Percentiles rank a stretch among this genome's conserved stretches.
These are phyloP conservation scores for Plemyria rubiginata DNA, from an alignment of 2,888 invertebrate genomes.

Conservation along the genomic window DNA sequence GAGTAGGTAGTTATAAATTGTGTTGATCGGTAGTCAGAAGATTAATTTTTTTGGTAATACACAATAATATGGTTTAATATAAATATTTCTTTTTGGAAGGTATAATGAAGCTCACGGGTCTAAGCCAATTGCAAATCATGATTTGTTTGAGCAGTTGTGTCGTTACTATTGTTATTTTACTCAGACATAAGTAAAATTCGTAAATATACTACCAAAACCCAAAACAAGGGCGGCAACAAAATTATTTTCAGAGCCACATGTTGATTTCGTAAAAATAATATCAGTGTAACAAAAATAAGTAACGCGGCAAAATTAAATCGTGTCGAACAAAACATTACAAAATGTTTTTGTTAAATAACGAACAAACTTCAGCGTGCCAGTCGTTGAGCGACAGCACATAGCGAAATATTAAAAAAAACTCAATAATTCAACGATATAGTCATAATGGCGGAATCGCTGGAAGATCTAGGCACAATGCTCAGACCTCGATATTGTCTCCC, in stretches of 20 bases:
- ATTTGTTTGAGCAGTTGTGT: too few relatives aligned
- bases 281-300: slow-evolving; percentile 32
- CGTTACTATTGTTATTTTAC: too few relatives aligned
- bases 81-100: too few relatives aligned
- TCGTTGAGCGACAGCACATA: slow-evolving; percentile 28
- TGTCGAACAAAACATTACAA: slow-evolving; percentile 29
- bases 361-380: slow-evolving; percentile 14
- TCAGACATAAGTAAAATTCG: not conserved
- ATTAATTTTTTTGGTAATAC: too few relatives aligned
- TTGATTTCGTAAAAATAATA: slow-evolving; percentile 38
- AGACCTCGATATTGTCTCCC: too few relatives aligned
- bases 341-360: slow-evolving; percentile 25
- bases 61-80: too few relatives aligned
- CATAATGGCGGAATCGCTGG: too few relatives aligned
- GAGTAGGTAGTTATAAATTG: slow-evolving; percentile 4
- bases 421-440: slow-evolving; percentile 42
- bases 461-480: too few relatives aligned
- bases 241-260: slow-evolving; percentile 35
- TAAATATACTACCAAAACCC: slow-evolving; percentile 7
- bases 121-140: too few relatives aligned
- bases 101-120: too few relatives aligned
- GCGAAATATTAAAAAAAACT: slow-evolving; percentile 36
- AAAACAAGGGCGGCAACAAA: slow-evolving; percentile 28
- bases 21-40: not conserved
- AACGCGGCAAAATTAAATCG: slow-evolving; percentile 43